Conservation (phyloP, 2,797 vertebrate genomes). For the Bucorvus abyssinicus region DNA sequence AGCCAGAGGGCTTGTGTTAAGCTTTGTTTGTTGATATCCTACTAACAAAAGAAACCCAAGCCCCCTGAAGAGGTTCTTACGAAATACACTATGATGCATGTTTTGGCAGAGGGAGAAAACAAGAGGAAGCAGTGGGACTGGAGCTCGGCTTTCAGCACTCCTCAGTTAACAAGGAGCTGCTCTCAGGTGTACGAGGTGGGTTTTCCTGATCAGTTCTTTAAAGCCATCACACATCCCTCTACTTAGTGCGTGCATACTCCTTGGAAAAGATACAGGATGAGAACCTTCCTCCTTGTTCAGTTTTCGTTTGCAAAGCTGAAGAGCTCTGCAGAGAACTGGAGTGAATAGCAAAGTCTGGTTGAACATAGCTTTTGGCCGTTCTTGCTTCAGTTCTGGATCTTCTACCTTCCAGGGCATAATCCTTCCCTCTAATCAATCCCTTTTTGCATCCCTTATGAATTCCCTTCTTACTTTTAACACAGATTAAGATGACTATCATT, state of each 20-base stretch:
- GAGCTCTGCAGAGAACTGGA: background rate
- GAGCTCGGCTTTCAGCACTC: background rate
- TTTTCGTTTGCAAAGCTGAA: slow-evolving; percentile 16
- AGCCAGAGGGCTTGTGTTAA: background rate
- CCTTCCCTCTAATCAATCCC: background rate
- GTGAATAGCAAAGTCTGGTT: background rate
- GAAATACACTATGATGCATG: rapidly evolving
- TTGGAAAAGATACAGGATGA: background rate
- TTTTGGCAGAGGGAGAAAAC: background rate
- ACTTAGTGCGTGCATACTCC: background rate
- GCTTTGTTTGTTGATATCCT: background rate
- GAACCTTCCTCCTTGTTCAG: background rate
- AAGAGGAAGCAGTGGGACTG: background rate
- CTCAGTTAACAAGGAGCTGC: background rate
- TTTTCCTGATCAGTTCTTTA: background rate
- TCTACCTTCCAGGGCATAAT: background rate
- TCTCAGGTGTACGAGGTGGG: background rate
- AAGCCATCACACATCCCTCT: background rate
- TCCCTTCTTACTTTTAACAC: background rate
- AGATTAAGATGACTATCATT: background rate
- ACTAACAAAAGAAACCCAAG: background rate
- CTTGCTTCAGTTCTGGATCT: background rate
- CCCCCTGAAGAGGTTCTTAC: background rate
- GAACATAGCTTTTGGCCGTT: background rate
- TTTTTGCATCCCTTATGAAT: background rate